phyloP scores from a whole-genome alignment of 2,113 vertebrate genomes.

The Phasianus colchicus region DNA sequence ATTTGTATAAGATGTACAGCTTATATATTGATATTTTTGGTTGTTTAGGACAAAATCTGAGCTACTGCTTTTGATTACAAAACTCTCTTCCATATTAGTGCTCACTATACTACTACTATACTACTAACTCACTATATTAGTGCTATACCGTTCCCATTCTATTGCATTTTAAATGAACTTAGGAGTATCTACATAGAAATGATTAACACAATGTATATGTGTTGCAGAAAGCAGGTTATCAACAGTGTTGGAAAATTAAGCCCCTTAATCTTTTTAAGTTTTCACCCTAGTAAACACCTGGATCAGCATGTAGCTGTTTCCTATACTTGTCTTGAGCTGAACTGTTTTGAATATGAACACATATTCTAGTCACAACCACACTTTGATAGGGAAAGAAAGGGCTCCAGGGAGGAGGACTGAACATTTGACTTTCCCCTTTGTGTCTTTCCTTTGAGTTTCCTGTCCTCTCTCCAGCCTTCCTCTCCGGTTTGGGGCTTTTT shows the following conservation, averaged over 20 bases:
- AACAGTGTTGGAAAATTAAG: neutral
- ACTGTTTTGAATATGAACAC: neutral
- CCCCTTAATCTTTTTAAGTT: neutral
- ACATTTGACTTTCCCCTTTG: neutral
- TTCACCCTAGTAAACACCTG: neutral
- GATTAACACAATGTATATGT: fast-evolving
- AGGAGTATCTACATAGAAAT: neutral
- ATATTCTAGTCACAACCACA: neutral
- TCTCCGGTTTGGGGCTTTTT: no score
- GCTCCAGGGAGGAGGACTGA: neutral
- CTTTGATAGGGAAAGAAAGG: neutral
- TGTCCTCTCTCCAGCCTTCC: neutral
- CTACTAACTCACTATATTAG: neutral
- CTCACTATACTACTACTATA: neutral
- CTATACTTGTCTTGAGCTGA: neutral
- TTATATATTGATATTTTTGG: neutral
- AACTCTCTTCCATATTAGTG: neutral
- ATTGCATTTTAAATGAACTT: neutral
- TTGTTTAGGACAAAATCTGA: neutral
- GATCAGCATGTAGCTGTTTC: neutral
- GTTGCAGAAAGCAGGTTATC: neutral
- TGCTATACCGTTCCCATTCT: neutral
- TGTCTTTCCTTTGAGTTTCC: neutral
- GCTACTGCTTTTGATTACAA: neutral
- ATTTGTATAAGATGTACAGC: neutral